Base-by-base conservation (phyloP, 2,113 vertebrate species). In the Pionites leucogaster region DNA sequence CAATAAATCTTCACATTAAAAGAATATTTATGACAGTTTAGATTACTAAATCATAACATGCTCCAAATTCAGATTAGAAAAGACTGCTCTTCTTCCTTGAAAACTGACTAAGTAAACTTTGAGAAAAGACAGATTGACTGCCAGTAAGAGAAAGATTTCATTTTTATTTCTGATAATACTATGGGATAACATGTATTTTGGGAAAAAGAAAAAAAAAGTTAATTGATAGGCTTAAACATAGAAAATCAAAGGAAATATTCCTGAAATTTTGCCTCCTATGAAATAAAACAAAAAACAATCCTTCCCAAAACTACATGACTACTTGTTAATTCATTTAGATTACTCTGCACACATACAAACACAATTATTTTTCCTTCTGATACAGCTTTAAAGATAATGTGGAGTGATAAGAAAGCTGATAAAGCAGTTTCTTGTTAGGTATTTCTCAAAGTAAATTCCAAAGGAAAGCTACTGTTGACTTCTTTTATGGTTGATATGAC, bases 1-100 rank as follows among this genome's bases (percentile, higher is more conserved):
- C 52, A 95, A 87, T 88, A 93, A 86, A 93, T 80, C 41, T 92
- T 90, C 37, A 79, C 25, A 94, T 69, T 88, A 93, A 93, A 94
- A n/a, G 57, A 89, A 87, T 67, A 69, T 53, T 88, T 80, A 93
- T 22, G 35, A 75, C 37, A 86, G 22, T 4, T 46, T 24, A 92
- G 74, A 69, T 83, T 75, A 42, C 29, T 77, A 85, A 91, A 94
- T 90, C 67, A 79, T 88, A 46, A 68, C 16, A 20, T 55, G 17
- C 23, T 87, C 28, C 46, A 85, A 71, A 91, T 55, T 64, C 0
- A 0, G 59, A 81, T 94, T 91, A 70, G 25, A 63, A 92, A 94
- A 64, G 18, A 29, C 22, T 88, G 11, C 10, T 67, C 25, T 82
- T 92, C 28, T 71, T 64, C 60, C 42, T 64, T 60, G 25, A 86